Evolutionary conservation across 2,797 vertebrate genomes (phyloP).

Genomic region (Avahi laniger): DNA sequence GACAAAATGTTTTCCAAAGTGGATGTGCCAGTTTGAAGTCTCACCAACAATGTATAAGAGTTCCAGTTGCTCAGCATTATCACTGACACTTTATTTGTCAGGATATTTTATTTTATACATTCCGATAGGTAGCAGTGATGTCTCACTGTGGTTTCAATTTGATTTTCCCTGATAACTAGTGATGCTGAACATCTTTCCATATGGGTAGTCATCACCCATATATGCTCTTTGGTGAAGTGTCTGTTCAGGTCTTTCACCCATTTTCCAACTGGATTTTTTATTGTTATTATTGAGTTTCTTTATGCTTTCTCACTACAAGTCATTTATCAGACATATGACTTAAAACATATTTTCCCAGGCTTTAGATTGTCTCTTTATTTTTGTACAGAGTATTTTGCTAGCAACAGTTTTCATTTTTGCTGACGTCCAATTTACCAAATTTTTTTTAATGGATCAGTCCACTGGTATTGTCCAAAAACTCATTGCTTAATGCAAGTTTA

Average conservation of each 20-base stretch:
- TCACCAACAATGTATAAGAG: background rate
- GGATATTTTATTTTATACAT: background rate
- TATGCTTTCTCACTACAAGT: background rate
- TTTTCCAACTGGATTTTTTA: constrained; percentile 29
- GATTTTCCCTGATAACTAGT: background rate
- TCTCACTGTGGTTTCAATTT: constrained; percentile 29
- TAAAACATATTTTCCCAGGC: background rate
- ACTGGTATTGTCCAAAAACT: background rate
- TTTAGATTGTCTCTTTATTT: constrained; percentile 8
- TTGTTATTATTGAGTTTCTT: constrained; percentile 5
- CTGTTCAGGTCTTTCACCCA: background rate
- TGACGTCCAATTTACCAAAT: background rate
- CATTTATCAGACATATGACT: background rate
- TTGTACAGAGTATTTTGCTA: background rate
- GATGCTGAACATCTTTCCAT: background rate
- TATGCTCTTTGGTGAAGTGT: background rate
- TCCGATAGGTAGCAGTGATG: background rate
- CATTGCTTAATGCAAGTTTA: background rate
- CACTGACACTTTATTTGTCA: background rate
- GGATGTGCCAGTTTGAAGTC: background rate
- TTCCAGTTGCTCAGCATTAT: background rate
- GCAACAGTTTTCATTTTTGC: background rate
- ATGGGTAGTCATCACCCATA: background rate
- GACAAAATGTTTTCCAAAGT: background rate
- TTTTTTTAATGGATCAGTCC: background rate